Evolutionary conservation across 2,113 vertebrate genomes (phyloP).

Genomic region (Siniperca chuatsi): DNA sequence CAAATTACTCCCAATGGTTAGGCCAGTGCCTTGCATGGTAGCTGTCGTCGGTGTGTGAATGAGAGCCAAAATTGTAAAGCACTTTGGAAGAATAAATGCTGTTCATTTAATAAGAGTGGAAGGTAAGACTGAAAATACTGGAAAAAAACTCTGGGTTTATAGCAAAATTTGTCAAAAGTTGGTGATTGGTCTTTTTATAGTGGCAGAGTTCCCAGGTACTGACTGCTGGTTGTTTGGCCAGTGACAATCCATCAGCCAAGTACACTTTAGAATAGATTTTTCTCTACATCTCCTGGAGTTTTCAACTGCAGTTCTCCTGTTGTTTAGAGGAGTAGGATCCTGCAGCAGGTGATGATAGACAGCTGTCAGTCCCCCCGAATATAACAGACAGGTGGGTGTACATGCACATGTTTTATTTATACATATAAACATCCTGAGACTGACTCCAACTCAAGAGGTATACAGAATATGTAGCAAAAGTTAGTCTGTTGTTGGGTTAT

Average conservation of each 20-base stretch:
- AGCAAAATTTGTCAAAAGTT: constrained; percentile 13
- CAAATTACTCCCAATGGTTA: background rate
- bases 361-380: constrained; percentile 37
- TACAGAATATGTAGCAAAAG: background rate
- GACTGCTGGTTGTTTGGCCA: background rate
- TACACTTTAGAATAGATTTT: constrained; percentile 1
- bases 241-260: constrained; percentile 25
- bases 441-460: background rate
- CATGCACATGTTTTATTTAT: constrained; percentile 42
- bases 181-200: constrained; percentile 1
- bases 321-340: background rate
- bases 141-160: background rate
- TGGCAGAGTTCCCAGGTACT: background rate
- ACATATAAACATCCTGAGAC: constrained; percentile 9
- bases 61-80: background rate
- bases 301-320: constrained; percentile 5
- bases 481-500: background rate
- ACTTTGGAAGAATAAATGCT: background rate
- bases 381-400: constrained; percentile 24
- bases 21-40: background rate
- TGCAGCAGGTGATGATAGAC: constrained; percentile 23
- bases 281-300: background rate
- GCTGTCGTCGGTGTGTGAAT: background rate
- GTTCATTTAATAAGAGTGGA: background rate
- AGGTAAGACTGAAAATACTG: background rate